Evolutionary conservation across 2,888 invertebrate species (phyloP).

Genomic region (Meandrusa payeni): DNA sequence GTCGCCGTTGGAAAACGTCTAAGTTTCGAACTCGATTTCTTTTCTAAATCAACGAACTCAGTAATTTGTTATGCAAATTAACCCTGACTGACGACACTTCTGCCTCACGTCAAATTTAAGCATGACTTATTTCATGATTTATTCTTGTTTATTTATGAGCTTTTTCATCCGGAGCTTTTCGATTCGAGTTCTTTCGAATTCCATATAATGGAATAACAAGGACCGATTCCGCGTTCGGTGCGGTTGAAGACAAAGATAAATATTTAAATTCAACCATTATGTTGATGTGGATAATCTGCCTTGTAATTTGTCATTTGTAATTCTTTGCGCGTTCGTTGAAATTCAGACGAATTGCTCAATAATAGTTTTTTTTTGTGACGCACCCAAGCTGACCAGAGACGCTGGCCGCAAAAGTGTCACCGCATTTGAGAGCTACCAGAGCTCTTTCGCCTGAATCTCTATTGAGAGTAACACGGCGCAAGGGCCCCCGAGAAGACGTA

Average conservation of each 20-base stretch:
- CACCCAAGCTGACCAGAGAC: too few relatives aligned
- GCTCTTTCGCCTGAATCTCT: too few relatives aligned
- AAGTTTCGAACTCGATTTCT: conserved; percentile 29
- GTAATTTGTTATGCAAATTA: conserved; percentile 39
- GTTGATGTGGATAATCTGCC: conserved; percentile 20
- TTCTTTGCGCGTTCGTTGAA: conserved; percentile 13
- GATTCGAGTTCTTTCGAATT: conserved; percentile 18
- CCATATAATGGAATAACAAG: conserved; percentile 22
- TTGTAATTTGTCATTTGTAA: conserved; percentile 21
- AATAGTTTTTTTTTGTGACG: too few relatives aligned
- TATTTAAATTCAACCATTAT: conserved; percentile 25
- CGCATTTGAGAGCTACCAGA: too few relatives aligned
- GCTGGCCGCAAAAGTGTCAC: too few relatives aligned
- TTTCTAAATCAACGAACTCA: conserved; percentile 37
- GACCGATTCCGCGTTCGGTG: neutral
- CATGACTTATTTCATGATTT: conserved; percentile 31
- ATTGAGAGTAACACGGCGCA: too few relatives aligned
- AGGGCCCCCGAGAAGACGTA: too few relatives aligned
- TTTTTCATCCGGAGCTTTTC: conserved; percentile 10
- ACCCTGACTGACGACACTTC: conserved; percentile 33
- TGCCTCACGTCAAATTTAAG: conserved; percentile 34
- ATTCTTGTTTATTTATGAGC: conserved; percentile 25
- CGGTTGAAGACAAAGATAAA: conserved; percentile 21
- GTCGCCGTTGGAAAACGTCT: conserved; percentile 30
- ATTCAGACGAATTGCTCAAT: neutral